Evolutionary conservation across 2,113 vertebrate genomes (phyloP).

Genomic region (Clarias magur): DNA sequence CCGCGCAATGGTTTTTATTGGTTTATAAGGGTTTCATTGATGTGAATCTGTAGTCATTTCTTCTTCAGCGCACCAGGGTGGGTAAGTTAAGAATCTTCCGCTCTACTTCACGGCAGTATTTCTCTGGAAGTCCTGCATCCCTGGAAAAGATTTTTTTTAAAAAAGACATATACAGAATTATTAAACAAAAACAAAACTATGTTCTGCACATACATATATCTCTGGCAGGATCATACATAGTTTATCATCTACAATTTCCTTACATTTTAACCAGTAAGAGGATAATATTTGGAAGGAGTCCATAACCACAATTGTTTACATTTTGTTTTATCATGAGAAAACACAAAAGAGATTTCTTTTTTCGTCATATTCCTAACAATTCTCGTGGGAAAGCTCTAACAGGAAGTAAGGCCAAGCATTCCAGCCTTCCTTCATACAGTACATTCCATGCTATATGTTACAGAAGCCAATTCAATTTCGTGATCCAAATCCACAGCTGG

Average conservation of each 20-base stretch:
- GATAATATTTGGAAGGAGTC: neutral
- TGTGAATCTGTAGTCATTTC: neutral
- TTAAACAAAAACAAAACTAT: neutral
- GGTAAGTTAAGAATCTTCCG: constrained; percentile 59
- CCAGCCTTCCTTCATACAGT: neutral
- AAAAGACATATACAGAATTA: neutral
- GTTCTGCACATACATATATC: neutral
- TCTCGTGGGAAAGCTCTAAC: neutral
- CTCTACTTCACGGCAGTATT: constrained; percentile 81
- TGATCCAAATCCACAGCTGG: neutral
- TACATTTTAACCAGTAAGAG: neutral
- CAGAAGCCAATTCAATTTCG: neutral
- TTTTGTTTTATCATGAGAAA: neutral
- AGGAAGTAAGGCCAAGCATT: neutral
- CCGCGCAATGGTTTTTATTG: neutral
- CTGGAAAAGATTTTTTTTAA: constrained; percentile 57
- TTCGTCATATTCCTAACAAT: neutral
- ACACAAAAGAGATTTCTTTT: neutral
- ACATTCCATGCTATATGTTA: neutral
- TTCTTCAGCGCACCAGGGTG: constrained; percentile 43
- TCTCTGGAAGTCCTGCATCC: constrained; percentile 80
- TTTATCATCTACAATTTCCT: too few relatives aligned
- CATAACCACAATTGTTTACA: neutral
- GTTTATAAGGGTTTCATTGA: neutral
- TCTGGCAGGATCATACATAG: neutral